These are phyloP conservation scores for Minunthozetes semirufus DNA, from an alignment of 2,888 invertebrate genomes.

Conservation along the genomic window DNA sequence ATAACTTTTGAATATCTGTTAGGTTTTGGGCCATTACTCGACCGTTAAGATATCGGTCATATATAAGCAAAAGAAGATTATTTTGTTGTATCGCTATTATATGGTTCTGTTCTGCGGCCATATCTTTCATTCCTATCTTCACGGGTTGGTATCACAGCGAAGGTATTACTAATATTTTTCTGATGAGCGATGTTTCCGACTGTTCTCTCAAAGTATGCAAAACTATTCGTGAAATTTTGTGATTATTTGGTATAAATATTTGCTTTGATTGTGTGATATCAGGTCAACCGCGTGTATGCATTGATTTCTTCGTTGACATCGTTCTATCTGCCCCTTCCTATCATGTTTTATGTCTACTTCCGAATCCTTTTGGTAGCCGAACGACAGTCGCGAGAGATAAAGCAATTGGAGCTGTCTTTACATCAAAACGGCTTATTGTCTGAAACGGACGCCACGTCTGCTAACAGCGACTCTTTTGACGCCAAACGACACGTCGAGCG, in stretches of 20 bases:
- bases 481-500: slow-evolving; percentile 46
- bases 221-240: neutral
- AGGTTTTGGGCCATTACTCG: slow-evolving; percentile 47
- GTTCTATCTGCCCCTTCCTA: slow-evolving; percentile 46
- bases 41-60: slow-evolving; percentile 45
- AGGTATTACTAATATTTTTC: slow-evolving; percentile 43
- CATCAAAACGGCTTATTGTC: slow-evolving; percentile 39
- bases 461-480: slow-evolving; percentile 29
- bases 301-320: slow-evolving; percentile 46
- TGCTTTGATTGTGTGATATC: neutral
- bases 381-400: slow-evolving; percentile 45
- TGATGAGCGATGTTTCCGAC: slow-evolving; percentile 24
- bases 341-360: slow-evolving; percentile 46
- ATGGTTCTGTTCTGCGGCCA: slow-evolving; percentile 46
- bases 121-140: slow-evolving; percentile 48
- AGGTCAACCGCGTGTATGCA: slow-evolving; percentile 46
- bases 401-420: slow-evolving; percentile 44
- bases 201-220: slow-evolving; percentile 34
- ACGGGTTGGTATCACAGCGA: slow-evolving; percentile 46
- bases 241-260: slow-evolving; percentile 1
- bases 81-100: slow-evolving; percentile 45
- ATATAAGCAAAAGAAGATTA: slow-evolving; percentile 43
- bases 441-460: slow-evolving; percentile 26
- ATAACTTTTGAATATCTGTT: neutral
- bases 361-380: slow-evolving; percentile 46